These are phyloP conservation scores for Heliconius melpomene DNA, from an alignment of 1,140 invertebrate species.

Conservation along the genomic window DNA sequence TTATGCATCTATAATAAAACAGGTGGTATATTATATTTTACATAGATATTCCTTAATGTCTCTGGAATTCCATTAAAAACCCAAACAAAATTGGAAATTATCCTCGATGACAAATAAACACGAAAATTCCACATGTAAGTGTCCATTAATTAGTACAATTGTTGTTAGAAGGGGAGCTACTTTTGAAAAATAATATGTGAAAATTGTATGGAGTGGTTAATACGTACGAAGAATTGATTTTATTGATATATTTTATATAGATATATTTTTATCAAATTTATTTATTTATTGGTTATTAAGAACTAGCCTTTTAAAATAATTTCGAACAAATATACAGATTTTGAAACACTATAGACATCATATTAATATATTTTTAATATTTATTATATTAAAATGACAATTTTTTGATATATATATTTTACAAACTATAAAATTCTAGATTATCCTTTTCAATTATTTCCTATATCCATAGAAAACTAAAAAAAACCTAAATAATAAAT, in stretches of 20 bases:
- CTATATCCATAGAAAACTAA: background rate
- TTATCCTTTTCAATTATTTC: background rate
- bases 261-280: too few species aligned
- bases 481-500: constrained; percentile 4
- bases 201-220: background rate
- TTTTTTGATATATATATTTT: background rate
- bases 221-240: background rate
- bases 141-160: constrained; percentile 72
- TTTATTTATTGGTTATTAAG: too few species aligned
- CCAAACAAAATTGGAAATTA: constrained; percentile 19
- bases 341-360: too few species aligned
- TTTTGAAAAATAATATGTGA: background rate
- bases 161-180: constrained; percentile 38
- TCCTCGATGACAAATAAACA: constrained; percentile 47
- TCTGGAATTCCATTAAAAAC: constrained; percentile 4
- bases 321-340: too few species aligned
- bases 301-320: too few species aligned
- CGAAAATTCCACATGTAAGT: constrained; percentile 55
- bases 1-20: background rate
- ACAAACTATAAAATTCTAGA: background rate
- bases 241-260: background rate
- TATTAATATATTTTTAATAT: too few species aligned
- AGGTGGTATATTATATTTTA: background rate
- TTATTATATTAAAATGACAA: background rate
- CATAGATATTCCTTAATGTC: background rate